phyloP scores from a whole-genome alignment of 2,888 invertebrate genomes.

The Agonopterix subpropinquella region DNA sequence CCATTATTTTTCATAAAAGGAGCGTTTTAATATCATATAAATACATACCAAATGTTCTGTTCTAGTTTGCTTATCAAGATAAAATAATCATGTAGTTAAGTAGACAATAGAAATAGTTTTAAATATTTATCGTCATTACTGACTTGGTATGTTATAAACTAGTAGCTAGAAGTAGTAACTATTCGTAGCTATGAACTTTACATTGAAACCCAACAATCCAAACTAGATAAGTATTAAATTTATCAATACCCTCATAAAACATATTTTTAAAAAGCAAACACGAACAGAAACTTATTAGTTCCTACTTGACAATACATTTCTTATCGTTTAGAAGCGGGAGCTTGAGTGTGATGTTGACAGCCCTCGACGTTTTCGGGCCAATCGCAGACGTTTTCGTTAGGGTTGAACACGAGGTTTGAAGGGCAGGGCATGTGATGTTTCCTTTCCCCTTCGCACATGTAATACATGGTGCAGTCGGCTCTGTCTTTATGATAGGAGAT shows the following conservation, averaged over 20 bases:
- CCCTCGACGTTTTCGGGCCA: slow-evolving; percentile 97
- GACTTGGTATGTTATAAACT: too few relatives aligned
- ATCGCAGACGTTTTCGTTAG: slow-evolving; percentile 95
- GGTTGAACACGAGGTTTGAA: slow-evolving; percentile 93
- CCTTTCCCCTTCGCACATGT: slow-evolving; percentile 96
- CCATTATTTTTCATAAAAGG: slow-evolving; percentile 1
- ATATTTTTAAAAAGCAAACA: slow-evolving; percentile 13
- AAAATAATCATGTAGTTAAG: too few relatives aligned
- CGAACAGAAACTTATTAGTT: slow-evolving; percentile 17
- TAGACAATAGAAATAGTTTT: too few relatives aligned
- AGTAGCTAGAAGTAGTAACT: too few relatives aligned
- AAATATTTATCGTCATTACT: too few relatives aligned
- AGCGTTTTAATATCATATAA: slow-evolving; percentile 4
- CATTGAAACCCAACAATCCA: too few relatives aligned
- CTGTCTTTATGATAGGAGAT: slow-evolving; percentile 95
- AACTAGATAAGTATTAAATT: too few relatives aligned
- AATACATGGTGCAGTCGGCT: slow-evolving; percentile 94
- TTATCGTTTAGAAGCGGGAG: slow-evolving; percentile 65
- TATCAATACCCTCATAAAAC: background rate
- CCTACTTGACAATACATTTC: slow-evolving; percentile 14
- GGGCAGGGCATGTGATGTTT: slow-evolving; percentile 98
- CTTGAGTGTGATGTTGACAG: slow-evolving; percentile 77
- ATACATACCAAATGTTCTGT: slow-evolving; percentile 7
- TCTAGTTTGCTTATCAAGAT: slow-evolving; percentile 5
- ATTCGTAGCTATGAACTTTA: too few relatives aligned